phyloP scores from a whole-genome alignment of 2,797 vertebrate genomes.

The Spinibarbus caldwelli region DNA sequence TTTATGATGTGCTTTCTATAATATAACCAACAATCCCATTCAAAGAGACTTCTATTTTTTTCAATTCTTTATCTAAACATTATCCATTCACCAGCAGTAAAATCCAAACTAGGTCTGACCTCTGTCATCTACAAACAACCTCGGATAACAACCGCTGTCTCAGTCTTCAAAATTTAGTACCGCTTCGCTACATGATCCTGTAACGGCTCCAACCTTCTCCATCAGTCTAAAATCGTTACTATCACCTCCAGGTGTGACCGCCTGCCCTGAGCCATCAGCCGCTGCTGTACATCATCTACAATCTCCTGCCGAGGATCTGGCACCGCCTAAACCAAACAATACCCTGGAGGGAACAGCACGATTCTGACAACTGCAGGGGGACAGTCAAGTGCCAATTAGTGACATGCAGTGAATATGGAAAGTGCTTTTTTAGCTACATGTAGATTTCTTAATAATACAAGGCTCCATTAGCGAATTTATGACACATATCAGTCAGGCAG shows the following conservation, averaged over 20 bases:
- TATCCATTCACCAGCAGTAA: constrained; percentile 29
- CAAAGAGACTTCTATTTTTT: constrained; percentile 9
- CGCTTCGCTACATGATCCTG: constrained; percentile 24
- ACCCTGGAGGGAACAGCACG: constrained; percentile 36
- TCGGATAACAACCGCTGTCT: constrained; percentile 41
- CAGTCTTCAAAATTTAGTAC: constrained; percentile 35
- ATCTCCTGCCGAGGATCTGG: constrained; percentile 40
- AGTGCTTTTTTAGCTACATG: constrained; percentile 31
- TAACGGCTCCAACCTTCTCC: constrained; percentile 43
- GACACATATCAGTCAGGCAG: constrained; percentile 22
- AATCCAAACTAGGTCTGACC: constrained; percentile 35
- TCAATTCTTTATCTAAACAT: constrained; percentile 24
- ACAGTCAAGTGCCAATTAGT: constrained; percentile 47
- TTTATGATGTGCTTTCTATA: neutral
- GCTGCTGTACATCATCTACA: constrained; percentile 38
- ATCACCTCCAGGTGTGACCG: constrained; percentile 50
- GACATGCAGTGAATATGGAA: constrained; percentile 36
- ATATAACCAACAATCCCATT: constrained; percentile 10
- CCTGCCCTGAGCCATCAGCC: constrained; percentile 41
- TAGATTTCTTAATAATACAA: constrained; percentile 22
- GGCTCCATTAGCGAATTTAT: constrained; percentile 17
- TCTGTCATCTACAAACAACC: constrained; percentile 35
- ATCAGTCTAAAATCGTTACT: constrained; percentile 43
- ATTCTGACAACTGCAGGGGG: constrained; percentile 42
- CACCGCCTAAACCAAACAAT: constrained; percentile 46